Conservation (phyloP, 1,140 invertebrate species). For the Berghia stephanieae region DNA sequence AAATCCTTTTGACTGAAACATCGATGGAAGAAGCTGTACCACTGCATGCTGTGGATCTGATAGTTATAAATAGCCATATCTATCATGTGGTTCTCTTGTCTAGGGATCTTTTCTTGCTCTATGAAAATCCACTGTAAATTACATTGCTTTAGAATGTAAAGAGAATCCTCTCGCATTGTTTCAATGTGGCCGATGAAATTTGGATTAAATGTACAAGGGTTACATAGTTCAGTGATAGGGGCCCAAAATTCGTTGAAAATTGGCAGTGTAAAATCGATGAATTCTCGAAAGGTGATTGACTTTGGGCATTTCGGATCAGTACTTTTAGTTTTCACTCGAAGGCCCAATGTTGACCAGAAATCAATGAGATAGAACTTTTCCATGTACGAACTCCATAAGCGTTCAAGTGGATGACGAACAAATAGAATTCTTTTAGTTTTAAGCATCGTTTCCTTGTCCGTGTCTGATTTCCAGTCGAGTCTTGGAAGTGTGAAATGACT, state of each 20-base stretch:
- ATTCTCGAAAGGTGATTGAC: slow-evolving; percentile 28
- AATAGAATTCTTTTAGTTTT: slow-evolving; percentile 12
- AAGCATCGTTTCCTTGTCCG: background rate
- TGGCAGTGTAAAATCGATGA: slow-evolving; percentile 22
- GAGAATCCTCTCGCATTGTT: slow-evolving; percentile 17
- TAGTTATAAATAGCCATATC: slow-evolving; percentile 30
- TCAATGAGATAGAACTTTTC: slow-evolving; percentile 30
- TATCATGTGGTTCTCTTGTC: slow-evolving; percentile 29
- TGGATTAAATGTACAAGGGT: slow-evolving; percentile 22
- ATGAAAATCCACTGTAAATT: slow-evolving; percentile 25
- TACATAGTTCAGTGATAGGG: slow-evolving; percentile 27
- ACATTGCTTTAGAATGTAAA: slow-evolving; percentile 11
- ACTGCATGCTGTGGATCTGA: slow-evolving; percentile 30
- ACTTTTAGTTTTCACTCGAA: slow-evolving; percentile 1
- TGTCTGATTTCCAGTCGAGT: background rate
- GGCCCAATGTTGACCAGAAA: slow-evolving; percentile 16
- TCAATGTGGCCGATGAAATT: slow-evolving; percentile 25
- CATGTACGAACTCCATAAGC: slow-evolving; percentile 27
- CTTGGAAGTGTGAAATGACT: slow-evolving; percentile 27
- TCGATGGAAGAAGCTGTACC: slow-evolving; percentile 32
- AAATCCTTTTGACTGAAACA: slow-evolving; percentile 26
- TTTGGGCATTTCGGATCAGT: slow-evolving; percentile 25
- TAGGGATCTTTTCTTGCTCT: slow-evolving; percentile 23
- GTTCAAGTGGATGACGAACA: slow-evolving; percentile 22
- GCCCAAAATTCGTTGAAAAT: slow-evolving; percentile 28